Base-by-base conservation (phyloP, 2,888 invertebrate species). In the Cosmia trapezina region DNA sequence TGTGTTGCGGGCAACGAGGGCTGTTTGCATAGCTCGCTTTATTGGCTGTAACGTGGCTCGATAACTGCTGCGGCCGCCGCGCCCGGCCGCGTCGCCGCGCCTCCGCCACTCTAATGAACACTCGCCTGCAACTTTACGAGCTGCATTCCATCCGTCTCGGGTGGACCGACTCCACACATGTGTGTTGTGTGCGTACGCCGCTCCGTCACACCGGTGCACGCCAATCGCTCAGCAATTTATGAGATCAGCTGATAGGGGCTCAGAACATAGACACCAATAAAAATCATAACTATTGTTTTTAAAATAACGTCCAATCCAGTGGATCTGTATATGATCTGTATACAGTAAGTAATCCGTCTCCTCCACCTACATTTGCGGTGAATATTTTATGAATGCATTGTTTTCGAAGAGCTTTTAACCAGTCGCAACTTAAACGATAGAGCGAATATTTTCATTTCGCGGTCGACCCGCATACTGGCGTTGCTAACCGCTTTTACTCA, bases 1-100 rank as follows among this genome's bases (percentile, higher is more conserved):
- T 91, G 91, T 91, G 89, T 90, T 91, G 89, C 86, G 80, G 85
- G 86, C 89, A 84, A 86, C 87, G 90, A 89, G 90, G 91, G 90
- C 91, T 94, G 94, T 95, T 95, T 94, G 95, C 94, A 95, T 96
- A 93, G 95, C 92, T 94, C 91, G 92, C 93, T 96, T 96, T 96
- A 96, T 96, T 94, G 91, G 92, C 94, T 94, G 94, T 93, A 93
- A 94, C 95, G 93, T 87, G 88, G 89, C 89, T 90, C 91, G 90
- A 89, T 90, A 91, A 92, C 90, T 89, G 90, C 91, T 87, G 89
- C 88, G 86, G 82, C 82, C 84, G 85, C 78, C 84, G 86, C 84
- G 81, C 83, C 83, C 81, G 84, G 86, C 85, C 62, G 47, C 62
- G 47, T 60, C 73, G 76, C 76, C 82, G 77, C 84, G 83, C 86